phyloP scores from a whole-genome alignment of 2,797 vertebrate genomes.

The Huso huso region DNA sequence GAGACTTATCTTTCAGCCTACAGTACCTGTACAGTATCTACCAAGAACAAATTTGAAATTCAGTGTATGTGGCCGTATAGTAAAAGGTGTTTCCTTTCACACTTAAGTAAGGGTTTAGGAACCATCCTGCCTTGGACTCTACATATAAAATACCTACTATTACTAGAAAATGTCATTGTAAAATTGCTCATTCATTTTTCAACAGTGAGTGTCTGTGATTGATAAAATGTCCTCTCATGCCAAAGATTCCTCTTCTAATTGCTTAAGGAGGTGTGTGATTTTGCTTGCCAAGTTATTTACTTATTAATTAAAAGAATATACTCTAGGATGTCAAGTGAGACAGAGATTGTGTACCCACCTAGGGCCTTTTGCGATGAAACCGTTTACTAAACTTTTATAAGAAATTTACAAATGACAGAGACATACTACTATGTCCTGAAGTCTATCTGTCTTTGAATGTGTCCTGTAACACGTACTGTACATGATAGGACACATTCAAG shows the following conservation, averaged over 20 bases:
- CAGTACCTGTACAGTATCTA: too few relatives aligned
- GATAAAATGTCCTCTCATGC: conserved; percentile 11
- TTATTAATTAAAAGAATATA: conserved; percentile 17
- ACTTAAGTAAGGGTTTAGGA: too few relatives aligned
- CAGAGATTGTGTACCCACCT: not conserved
- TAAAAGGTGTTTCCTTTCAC: not conserved
- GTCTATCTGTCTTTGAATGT: not conserved
- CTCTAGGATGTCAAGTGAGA: conserved; percentile 7
- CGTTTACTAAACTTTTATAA: not conserved
- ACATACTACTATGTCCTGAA: conserved; percentile 1
- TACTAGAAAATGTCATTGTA: conserved; percentile 1
- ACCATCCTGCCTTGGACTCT: too few relatives aligned
- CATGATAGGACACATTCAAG: too few relatives aligned
- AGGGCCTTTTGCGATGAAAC: conserved; percentile 5
- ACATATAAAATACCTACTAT: not conserved
- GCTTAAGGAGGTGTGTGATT: conserved; percentile 5
- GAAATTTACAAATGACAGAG: conserved; percentile 8
- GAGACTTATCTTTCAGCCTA: too few relatives aligned
- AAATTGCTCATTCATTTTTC: conserved; percentile 5
- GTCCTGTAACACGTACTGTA: too few relatives aligned
- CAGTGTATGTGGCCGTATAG: not conserved
- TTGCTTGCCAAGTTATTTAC: conserved; percentile 7
- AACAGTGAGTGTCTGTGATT: not conserved
- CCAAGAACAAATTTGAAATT: not conserved
- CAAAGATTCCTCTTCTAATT: conserved; percentile 9